Conservation (phyloP, 2,797 vertebrate genomes). For the Phataginus tricuspis region DNA sequence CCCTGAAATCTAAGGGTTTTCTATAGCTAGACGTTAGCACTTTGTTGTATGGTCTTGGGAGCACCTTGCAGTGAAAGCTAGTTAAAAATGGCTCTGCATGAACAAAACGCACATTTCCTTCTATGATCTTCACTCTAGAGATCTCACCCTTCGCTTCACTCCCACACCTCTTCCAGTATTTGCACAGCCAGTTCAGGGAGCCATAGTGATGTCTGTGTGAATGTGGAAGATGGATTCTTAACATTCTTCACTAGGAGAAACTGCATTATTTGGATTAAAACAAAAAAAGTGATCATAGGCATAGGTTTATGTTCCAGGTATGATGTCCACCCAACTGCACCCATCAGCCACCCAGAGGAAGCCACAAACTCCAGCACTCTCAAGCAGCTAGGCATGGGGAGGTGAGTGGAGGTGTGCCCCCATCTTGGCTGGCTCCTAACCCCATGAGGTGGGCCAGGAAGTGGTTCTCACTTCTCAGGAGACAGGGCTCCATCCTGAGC, state of each 20-base stretch:
- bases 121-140: neutral
- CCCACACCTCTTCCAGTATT: neutral
- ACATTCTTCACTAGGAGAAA: neutral
- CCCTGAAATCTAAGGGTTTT: neutral
- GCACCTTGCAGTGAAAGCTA: neutral
- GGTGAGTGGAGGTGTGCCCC: neutral
- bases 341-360: neutral
- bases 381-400: accelerated
- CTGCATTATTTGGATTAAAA: neutral
- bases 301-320: neutral
- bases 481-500: neutral
- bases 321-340: neutral
- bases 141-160: neutral
- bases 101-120: neutral
- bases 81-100: neutral
- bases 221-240: neutral
- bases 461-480: neutral
- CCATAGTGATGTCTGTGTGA: neutral
- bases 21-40: neutral
- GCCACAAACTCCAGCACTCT: neutral
- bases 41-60: neutral
- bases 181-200: neutral
- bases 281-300: neutral
- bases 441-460: neutral
- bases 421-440: neutral